Evolutionary conservation across 2,797 vertebrate genomes (phyloP), one percentile per base, ranked within the genome.

Genomic region (Melanotaenia maccullochi): DNA sequence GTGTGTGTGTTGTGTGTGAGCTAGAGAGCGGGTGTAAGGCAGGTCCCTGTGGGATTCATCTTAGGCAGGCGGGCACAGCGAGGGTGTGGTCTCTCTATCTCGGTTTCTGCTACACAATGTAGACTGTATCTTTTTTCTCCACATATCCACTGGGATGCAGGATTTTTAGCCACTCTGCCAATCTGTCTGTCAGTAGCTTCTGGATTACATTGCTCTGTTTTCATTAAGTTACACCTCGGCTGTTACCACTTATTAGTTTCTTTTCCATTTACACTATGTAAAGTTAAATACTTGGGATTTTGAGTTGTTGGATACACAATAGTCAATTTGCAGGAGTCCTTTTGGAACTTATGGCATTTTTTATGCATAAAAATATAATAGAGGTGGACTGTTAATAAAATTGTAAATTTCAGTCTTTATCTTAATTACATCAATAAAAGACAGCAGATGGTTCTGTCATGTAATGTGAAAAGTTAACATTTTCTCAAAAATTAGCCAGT

Each of bases 1-100:
- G 74, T 65, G 71, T 51, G 78, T 59, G 72, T 61, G 55, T 52
- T 66, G 72, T 59, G 79, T 65, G 68, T 63, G 25, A 25, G 25
- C 25, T 25, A 68, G 82, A 64, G 84, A 81, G 83, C 0, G 84
- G 67, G 85, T 83, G 89, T 89, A 87, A 90, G 87, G 85, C 87
- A 88, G 78, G 69, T 92, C 92, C 93, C 93, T 71, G 65, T 87
- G 92, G 93, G 89, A 91, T 90, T 90, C 86, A 91, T 91, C 92
- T 93, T 89, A 87, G 88, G 93, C 89, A 92, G 90, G 90, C 87
- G 68, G 81, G 89, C 82, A 92, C 76, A 72, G 83, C 28, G 83
- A 89, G 88, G 90, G 89, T 83, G 89, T 89, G 89, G 90, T 91
- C 82, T 85, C 79, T 60, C 71, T 60, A 78, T 68, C 68, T 22